Conservation (phyloP, 2,113 vertebrate species). For the Sciurus niger region DNA sequence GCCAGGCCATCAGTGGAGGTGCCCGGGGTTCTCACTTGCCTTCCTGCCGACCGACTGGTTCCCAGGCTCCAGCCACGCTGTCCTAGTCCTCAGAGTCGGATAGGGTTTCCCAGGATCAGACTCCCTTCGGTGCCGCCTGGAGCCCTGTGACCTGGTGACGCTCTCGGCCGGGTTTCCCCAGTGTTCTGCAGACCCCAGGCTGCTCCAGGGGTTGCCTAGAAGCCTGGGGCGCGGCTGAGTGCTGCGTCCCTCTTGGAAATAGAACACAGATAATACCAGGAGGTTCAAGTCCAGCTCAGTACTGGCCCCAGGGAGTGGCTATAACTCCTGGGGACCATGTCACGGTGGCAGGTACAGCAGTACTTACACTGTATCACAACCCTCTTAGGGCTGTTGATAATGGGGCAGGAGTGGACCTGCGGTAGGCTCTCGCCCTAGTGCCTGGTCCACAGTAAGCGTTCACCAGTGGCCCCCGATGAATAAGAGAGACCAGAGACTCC, state of each 20-base stretch:
- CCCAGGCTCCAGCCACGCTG: not conserved
- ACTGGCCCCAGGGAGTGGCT: not conserved
- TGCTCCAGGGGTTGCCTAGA: not conserved
- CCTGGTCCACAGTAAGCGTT: not conserved
- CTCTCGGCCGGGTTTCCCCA: not conserved
- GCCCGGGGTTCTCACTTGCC: not conserved
- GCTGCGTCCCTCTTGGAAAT: not conserved
- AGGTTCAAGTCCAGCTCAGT: not conserved
- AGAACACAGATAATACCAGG: rapidly evolving
- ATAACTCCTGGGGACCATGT: rapidly evolving
- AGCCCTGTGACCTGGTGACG: not conserved
- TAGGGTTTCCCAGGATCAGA: not conserved
- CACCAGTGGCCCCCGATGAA: not conserved
- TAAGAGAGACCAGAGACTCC: not conserved
- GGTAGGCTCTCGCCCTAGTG: not conserved
- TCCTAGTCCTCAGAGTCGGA: not conserved
- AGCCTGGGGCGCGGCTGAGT: not conserved
- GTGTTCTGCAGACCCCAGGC: not conserved
- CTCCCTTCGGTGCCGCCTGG: not conserved
- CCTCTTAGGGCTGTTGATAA: not conserved
- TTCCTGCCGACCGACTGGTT: not conserved
- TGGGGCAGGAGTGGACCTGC: not conserved
- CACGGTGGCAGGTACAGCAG: rapidly evolving
- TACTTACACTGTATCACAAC: no score
- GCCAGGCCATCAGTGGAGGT: not conserved